Percentiles rank a stretch among this genome's conserved stretches.
Conservation (phyloP, 2,113 vertebrate species). For the Cricetomys ansorgei region DNA sequence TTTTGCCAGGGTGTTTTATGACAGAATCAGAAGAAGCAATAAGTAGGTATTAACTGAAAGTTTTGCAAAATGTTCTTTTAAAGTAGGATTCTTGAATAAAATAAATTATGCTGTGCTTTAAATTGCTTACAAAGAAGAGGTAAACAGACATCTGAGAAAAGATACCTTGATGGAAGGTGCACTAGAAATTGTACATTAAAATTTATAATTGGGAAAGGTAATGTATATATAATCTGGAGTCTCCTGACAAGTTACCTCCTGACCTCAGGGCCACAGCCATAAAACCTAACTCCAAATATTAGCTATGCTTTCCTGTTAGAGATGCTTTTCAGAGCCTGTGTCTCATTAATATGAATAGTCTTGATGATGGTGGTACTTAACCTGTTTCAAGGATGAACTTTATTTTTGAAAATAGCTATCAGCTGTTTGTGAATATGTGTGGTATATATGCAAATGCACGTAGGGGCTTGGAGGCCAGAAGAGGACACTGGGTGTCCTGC, state of each 20-base stretch:
- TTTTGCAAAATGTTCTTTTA: background rate
- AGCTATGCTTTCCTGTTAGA: background rate
- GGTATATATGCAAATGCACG: background rate
- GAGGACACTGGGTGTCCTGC: background rate
- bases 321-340: background rate
- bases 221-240: background rate
- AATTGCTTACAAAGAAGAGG: constrained; percentile 19
- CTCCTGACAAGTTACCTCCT: background rate
- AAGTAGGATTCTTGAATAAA: constrained; percentile 47
- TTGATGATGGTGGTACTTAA: background rate
- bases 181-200: constrained; percentile 37
- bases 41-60: background rate
- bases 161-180: background rate
- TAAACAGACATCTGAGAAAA: constrained; percentile 22
- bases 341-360: background rate
- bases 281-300: constrained; percentile 41
- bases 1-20: background rate
- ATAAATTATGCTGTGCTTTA: background rate
- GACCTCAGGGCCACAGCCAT: background rate
- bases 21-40: background rate
- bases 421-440: background rate
- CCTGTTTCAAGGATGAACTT: constrained; percentile 55
- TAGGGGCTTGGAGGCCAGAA: background rate
- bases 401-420: constrained; percentile 53
- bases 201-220: background rate